These are phyloP conservation scores for Talpa occidentalis DNA, from an alignment of 2,113 vertebrate species.

Conservation along the genomic window DNA sequence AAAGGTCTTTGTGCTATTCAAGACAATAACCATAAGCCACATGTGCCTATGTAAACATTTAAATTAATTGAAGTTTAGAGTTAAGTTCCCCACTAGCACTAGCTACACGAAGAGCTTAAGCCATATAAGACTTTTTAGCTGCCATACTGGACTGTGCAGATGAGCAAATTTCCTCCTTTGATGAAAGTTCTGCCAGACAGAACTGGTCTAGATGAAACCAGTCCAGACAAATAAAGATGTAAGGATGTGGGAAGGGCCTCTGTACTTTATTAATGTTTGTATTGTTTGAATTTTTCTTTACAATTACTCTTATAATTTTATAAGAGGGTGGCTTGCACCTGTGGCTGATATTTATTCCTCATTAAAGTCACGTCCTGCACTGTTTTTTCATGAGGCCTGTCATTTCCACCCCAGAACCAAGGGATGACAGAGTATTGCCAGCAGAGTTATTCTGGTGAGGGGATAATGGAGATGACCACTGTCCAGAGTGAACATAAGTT, in stretches of 20 bases:
- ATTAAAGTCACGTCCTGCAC: background rate
- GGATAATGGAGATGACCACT: background rate
- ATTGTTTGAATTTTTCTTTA: background rate
- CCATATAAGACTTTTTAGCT: too few species aligned
- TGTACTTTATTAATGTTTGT: background rate
- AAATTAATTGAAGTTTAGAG: background rate
- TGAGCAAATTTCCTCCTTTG: background rate
- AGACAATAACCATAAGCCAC: background rate
- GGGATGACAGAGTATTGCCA: background rate
- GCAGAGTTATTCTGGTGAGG: background rate
- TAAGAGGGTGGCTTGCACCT: background rate
- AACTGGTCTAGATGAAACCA: background rate
- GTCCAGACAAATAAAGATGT: background rate
- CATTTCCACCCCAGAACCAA: background rate
- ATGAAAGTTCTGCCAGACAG: background rate
- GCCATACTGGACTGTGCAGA: background rate
- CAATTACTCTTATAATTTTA: conserved; percentile 27
- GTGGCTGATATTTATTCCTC: background rate
- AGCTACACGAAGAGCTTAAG: background rate
- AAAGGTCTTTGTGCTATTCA: background rate
- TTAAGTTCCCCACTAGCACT: background rate
- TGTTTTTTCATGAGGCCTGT: background rate
- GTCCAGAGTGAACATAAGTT: accelerated
- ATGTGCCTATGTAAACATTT: background rate
- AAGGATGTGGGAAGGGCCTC: background rate